A percentile compares a stretch with the other conserved stretches of the same genome.
phyloP scores from a whole-genome alignment of 1,140 invertebrate genomes.

The Drosophila rufa region DNA sequence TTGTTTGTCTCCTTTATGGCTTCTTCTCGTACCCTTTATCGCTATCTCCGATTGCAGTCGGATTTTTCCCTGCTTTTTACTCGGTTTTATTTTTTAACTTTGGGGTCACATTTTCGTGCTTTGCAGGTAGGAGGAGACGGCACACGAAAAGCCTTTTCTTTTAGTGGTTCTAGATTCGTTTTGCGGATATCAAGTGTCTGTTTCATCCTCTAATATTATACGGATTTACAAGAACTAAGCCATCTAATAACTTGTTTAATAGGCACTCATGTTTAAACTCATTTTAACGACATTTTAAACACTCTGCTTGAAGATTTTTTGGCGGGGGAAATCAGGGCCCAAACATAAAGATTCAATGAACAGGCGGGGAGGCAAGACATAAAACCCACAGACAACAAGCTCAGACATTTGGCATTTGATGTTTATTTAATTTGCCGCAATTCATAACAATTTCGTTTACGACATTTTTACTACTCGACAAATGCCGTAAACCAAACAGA shows the following conservation, averaged over 20 bases:
- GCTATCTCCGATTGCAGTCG: slow-evolving; percentile 71
- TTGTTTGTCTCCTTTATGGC: slow-evolving; percentile 83
- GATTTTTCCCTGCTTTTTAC: slow-evolving; percentile 58
- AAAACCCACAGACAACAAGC: slow-evolving; percentile 36
- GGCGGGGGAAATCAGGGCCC: slow-evolving; percentile 35
- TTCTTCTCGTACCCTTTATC: slow-evolving; percentile 82
- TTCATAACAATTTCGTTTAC: slow-evolving; percentile 83
- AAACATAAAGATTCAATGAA: slow-evolving; percentile 65
- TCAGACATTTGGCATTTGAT: slow-evolving; percentile 70
- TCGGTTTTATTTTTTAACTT: slow-evolving; percentile 21
- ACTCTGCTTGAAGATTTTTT: slow-evolving; percentile 30
- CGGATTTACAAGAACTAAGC: slow-evolving; percentile 3
- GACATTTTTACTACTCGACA: slow-evolving; percentile 78
- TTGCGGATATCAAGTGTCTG: slow-evolving; percentile 67
- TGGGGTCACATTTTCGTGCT: slow-evolving; percentile 72
- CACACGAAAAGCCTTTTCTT: slow-evolving; percentile 48
- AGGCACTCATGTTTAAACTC: slow-evolving; percentile 22
- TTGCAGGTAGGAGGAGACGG: slow-evolving; percentile 56
- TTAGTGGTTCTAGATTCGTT: slow-evolving; percentile 17
- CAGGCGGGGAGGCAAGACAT: slow-evolving; percentile 22
- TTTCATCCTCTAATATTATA: neutral
- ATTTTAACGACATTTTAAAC: slow-evolving; percentile 76
- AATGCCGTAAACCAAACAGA: slow-evolving; percentile 78
- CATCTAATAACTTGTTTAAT: neutral
- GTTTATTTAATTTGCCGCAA: slow-evolving; percentile 81